These are phyloP conservation scores for Chrysochloris asiatica DNA, from an alignment of 2,113 vertebrate genomes.

Conservation along the genomic window DNA sequence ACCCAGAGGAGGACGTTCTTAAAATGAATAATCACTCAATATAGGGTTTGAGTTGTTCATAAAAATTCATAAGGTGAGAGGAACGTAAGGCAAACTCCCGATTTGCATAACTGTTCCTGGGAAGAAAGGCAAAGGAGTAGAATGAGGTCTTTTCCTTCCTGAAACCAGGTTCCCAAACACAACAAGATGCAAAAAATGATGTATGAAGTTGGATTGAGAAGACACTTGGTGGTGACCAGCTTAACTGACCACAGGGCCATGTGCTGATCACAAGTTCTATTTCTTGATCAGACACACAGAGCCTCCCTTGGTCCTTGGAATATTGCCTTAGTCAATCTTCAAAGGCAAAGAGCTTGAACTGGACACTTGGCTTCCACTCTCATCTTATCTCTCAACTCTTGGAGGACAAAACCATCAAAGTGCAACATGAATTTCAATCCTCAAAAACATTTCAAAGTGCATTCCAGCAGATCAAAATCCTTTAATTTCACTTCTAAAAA, in stretches of 20 bases:
- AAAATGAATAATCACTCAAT: background rate
- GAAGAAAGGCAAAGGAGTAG: background rate
- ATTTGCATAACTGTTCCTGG: background rate
- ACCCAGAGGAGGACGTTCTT: background rate
- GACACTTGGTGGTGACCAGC: background rate
- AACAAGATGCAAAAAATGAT: conserved; percentile 10
- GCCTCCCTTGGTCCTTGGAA: background rate
- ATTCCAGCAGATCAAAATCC: background rate
- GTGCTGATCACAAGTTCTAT: background rate
- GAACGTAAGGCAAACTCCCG: conserved; percentile 38
- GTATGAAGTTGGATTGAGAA: background rate
- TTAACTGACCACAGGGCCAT: background rate
- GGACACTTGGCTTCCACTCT: fast-evolving
- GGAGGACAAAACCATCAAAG: background rate
- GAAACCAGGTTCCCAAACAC: background rate
- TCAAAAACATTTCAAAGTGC: background rate
- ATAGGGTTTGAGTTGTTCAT: background rate
- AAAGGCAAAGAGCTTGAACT: background rate
- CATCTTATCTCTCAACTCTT: background rate
- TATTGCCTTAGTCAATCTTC: conserved; percentile 1
- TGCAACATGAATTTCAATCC: background rate
- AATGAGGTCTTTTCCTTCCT: background rate
- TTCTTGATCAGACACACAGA: background rate
- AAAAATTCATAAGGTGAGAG: background rate
- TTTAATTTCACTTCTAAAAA: background rate